A percentile compares a stretch with the other conserved stretches of the same genome.
phyloP scores from a whole-genome alignment of 2,797 vertebrate genomes.

The Gastrophryne carolinensis region DNA sequence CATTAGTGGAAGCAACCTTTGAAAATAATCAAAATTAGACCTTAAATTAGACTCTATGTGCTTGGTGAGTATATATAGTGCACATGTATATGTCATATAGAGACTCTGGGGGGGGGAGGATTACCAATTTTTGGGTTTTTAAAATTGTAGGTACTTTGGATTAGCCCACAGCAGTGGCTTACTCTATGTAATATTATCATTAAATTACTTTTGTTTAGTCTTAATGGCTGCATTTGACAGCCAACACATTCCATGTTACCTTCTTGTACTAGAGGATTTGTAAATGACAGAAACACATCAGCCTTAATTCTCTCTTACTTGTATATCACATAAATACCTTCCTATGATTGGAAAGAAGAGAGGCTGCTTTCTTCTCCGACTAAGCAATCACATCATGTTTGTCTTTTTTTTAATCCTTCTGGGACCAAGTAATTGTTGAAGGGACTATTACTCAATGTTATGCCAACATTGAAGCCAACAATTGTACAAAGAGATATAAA shows the following conservation, averaged over 20 bases:
- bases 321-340: not conserved
- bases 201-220: not conserved
- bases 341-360: not conserved
- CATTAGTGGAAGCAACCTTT: too few species aligned
- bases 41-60: too few species aligned
- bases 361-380: not conserved
- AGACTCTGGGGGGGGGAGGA: too few species aligned
- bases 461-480: conserved; percentile 1
- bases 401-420: conserved; percentile 1
- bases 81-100: too few species aligned
- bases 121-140: too few species aligned
- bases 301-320: not conserved
- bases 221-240: not conserved
- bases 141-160: not conserved
- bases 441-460: not conserved
- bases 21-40: too few species aligned
- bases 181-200: not conserved
- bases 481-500: not conserved
- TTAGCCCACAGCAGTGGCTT: not conserved
- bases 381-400: not conserved
- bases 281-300: not conserved
- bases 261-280: not conserved
- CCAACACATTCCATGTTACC: not conserved
- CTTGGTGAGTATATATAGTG: too few species aligned
- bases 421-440: not conserved